phyloP scores from a whole-genome alignment of 2,888 invertebrate genomes.

The Catocala sponsa region DNA sequence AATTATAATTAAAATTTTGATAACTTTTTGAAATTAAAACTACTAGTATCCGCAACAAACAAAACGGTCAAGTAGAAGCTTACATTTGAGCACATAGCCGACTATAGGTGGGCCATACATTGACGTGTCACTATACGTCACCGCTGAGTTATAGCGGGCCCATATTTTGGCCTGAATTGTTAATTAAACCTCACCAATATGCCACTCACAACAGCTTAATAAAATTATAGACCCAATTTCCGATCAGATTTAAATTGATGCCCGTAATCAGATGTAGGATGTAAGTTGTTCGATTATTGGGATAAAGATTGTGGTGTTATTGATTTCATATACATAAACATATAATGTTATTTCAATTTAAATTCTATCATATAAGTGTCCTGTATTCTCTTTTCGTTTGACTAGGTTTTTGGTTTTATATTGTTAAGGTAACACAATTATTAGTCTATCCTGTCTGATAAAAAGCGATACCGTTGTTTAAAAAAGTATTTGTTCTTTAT shows the following conservation, averaged over 20 bases:
- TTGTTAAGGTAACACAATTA: too few relatives aligned
- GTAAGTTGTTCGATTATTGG: conserved; percentile 8
- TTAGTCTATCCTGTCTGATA: too few relatives aligned
- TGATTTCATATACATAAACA: neutral
- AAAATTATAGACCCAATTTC: conserved; percentile 68
- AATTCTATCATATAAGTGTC: too few relatives aligned
- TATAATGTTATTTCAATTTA: neutral
- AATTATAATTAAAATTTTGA: too few relatives aligned
- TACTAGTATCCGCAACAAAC: neutral
- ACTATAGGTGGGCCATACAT: conserved; percentile 45
- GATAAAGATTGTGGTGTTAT: neutral
- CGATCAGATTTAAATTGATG: conserved; percentile 59
- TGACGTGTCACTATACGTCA: conserved; percentile 57
- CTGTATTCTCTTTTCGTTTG: too few relatives aligned
- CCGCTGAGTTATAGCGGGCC: conserved; percentile 61
- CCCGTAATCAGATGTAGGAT: conserved; percentile 39
- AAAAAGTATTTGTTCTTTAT: too few relatives aligned
- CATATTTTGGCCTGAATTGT: conserved; percentile 65
- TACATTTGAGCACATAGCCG: conserved; percentile 42
- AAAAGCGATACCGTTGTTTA: too few relatives aligned
- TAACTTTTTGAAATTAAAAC: too few relatives aligned
- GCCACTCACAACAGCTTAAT: conserved; percentile 69
- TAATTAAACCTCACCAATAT: conserved; percentile 76
- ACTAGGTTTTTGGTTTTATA: too few relatives aligned
- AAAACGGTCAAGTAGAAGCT: conserved; percentile 32